Base-by-base conservation (phyloP, 2,888 invertebrate species). In the Tubulanus polymorphus region DNA sequence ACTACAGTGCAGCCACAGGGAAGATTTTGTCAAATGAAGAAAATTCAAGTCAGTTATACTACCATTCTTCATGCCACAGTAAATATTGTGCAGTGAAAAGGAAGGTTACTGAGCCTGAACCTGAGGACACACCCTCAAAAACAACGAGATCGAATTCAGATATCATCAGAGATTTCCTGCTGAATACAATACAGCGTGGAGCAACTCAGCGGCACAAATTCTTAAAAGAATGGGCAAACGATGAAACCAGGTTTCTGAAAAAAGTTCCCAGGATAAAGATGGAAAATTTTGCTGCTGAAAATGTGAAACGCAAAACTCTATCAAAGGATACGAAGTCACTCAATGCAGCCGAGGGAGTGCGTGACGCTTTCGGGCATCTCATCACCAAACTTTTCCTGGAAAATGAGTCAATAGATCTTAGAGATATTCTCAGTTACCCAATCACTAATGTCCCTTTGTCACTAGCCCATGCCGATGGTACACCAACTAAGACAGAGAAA, bases 391-490 rank as follows among this genome's bases (percentile, higher is more conserved):
- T 23, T 41, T 8, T 23, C 3, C 18, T 20, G 15, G 18, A 18
- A 15, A 23, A 5, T 41, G 41, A 18, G 15, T 20, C 18, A 23
- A 18, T 23, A 20, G 41, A 41, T 41, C 23, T 41, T 18, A 41
- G 23, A 15, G 41, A 20, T 18, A 41, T 41, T 23, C 41, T 53
- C 25, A 47, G 46, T 27, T 53, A 53, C 46, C 53, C 51, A 29
- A 51, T 51, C 46, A 53, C 51, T 27, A 48, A 26, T 10, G 53
- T 37, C 18, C 49, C 46, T 26, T 51, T 41, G 35, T 29, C 52
- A 30, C 53, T 55, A 27, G 32, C 56, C 20, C 41, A 54, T 26
- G 10, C 53, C 25, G 53, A 55, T 54, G 56, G 56, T 15, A 48
- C 47, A 20, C 23, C 23, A 28, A 54, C 47, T 12, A 54, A 56